Evolutionary conservation across 2,888 invertebrate species (phyloP), one percentile per base, ranked within the genome.

Genomic region (Ochropacha duplaris): DNA sequence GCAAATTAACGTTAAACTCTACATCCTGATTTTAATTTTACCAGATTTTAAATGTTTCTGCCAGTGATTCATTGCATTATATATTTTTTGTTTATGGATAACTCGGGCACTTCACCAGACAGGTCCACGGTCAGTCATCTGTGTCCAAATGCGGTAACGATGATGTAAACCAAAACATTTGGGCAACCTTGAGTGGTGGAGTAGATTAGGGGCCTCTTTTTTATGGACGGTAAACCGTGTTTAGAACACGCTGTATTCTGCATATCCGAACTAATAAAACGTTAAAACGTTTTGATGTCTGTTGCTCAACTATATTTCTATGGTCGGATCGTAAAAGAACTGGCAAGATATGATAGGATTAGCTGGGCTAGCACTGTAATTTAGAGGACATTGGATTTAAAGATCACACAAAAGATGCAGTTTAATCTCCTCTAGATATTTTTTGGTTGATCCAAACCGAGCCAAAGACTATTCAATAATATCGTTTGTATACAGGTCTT

Each of bases 1-100:
- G 83, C 75, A 85, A 86, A 87, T 85, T 82, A 76, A 65, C 66
- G 76, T 76, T 85, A 84, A 84, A 85, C 75, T 81, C 71, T 64
- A 77, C 80, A 79, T 85, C 81, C 81, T 80, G 74, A 75, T 63
- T 62, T 55, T 62, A 59, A 61, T 61, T 66, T 65, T 60, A 62
- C 44, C 6, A 19, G 44, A 39, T 57, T 61, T 50, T 55, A 19
- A 59, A 57, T 50, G 50, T 50, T 56, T 44, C 55, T 56, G 54
- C 55, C 34, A 55, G 59, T 58, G 57, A 59, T 58, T 59, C 54
- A 58, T 39, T 54, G 54, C 54, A 50, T n/a, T 62, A 54, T 56
- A 8, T 58, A 68, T 69, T 66, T 62, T 57, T 26, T 31, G 69
- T 56, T 59, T 55, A 57, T 55, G 55, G 19, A 59, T 54, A 56